Evolutionary conservation across 2,888 invertebrate species (phyloP), one percentile per base, ranked within the genome.

Genomic region (Pantelozetes paolii): DNA sequence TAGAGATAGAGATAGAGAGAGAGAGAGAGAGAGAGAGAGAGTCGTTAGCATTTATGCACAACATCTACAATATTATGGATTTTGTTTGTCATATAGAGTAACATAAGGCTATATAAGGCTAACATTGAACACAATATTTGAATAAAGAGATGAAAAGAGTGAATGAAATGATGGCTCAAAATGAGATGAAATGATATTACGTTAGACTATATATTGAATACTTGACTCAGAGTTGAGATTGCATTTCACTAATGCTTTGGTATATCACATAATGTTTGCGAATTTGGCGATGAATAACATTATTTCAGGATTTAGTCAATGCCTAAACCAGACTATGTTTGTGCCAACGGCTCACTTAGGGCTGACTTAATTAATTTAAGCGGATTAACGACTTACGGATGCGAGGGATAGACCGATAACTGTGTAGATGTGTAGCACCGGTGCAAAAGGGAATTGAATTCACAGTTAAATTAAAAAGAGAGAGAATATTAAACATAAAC

Each of bases 341-440:
- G 64, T 64, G 64, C 64, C 64, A 64, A 64, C 28, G 30, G 64
- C 64, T 64, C 30, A 71, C 71, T 71, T 71, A 71, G 36, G 30
- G 64, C 64, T 64, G 64, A 71, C 71, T 71, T 71, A 71, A 71
- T 71, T 71, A 71, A 71, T 71, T 71, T 71, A 71, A 71, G 71
- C 45, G 71, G 71, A 71, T 71, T 71, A 50, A 42, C 48, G 45
- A 30, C 64, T 64, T 32, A 64, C 20, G 64, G 64, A 64, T 64
- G 64, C 36, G 64, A 64, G 36, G 20, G 36, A 50, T 23, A 20
- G 20, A 15, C 40, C 40, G 50, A n/a, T 50, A 50, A 20, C 8
- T 11, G 23, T 2, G 11, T 23, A 20, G 50, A 2, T 50, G 50
- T 1, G 23, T 50, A 11, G 20, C 50, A 50, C 20, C 20, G 50